Percentiles rank a stretch among this genome's conserved stretches.
Evolutionary conservation across 2,113 vertebrate species (phyloP).

Genomic region (Albula glossodonta): DNA sequence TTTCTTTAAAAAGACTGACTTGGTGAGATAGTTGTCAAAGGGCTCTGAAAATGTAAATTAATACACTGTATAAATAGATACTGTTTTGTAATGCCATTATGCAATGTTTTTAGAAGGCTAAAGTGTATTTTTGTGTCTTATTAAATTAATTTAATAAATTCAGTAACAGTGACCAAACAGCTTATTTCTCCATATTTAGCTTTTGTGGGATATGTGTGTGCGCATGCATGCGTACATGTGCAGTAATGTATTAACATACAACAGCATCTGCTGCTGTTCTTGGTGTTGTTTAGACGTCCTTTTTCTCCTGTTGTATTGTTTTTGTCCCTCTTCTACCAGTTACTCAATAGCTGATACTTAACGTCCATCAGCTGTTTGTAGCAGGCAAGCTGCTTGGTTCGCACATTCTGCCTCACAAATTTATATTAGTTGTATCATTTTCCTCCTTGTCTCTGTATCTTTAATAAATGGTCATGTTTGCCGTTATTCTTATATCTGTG

Average conservation of each 20-base stretch:
- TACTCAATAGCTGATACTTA: too few species aligned
- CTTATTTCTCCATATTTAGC: not conserved
- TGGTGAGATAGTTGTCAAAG: not conserved
- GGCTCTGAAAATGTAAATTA: not conserved
- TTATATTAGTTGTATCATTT: too few species aligned
- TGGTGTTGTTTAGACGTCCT: not conserved
- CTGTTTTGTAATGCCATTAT: constrained; percentile 2
- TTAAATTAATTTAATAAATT: not conserved
- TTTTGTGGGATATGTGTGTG: not conserved
- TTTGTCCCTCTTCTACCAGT: too few species aligned
- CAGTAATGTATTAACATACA: not conserved
- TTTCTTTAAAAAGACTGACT: not conserved
- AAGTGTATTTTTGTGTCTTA: not conserved
- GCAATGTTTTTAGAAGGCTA: not conserved
- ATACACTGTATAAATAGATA: not conserved
- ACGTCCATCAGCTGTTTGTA: too few species aligned
- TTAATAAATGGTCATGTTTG: too few species aligned
- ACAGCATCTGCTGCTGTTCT: not conserved
- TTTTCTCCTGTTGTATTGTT: not conserved
- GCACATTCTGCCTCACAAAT: too few species aligned
- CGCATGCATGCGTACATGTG: not conserved
- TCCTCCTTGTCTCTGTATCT: too few species aligned
- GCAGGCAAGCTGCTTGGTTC: too few species aligned
- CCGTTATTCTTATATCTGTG: too few species aligned
- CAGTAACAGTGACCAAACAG: not conserved